Evolutionary conservation across 2,113 vertebrate genomes (phyloP), one percentile per base, ranked within the genome.

Genomic region (Equus przewalskii): DNA sequence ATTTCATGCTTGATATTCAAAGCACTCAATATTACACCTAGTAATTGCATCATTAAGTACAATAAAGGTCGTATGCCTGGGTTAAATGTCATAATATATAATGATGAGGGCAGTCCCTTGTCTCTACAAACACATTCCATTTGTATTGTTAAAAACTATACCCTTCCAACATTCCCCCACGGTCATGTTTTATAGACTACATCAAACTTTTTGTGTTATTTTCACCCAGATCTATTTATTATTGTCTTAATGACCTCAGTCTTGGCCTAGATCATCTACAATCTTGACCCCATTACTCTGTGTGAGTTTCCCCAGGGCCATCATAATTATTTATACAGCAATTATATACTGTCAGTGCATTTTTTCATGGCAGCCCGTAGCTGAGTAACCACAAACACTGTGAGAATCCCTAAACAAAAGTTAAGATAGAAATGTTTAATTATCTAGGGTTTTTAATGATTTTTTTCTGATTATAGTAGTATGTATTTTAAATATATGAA

Each of bases 1-100:
- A 24, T 95, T 79, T 91, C 83, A 94, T 54, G 69, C 54, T 91
- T 92, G 79, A 41, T 85, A 93, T 26, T 97, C 78, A 67, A 80
- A 95, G 89, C 64, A 96, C 70, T 28, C 58, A 72, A 64, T 58
- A 75, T 78, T 72, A 76, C 0, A 83, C 62, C 65, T 96, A 26
- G 82, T 91, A 81, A 67, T 60, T 60, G 30, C 75, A 90, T 67
- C 95, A 91, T 62, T 86, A 90, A 46, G 14, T n/a, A 76, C 62
- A 28, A 72, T 30, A 78, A 91, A 89, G 84, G 49, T 90, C 96
- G 70, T 89, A 65, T 46, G 9, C 46, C 14, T 5, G 46, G 95
- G 86, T 95, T 96, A 79, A 90, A 95, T 94, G 89, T 94, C 92
- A 94, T 58, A 70, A 49, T 44, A 83, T 51, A 76, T 0, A 6